These are phyloP conservation scores for Drosophila simulans DNA, from an alignment of 1,140 invertebrate species.

Conservation along the genomic window DNA sequence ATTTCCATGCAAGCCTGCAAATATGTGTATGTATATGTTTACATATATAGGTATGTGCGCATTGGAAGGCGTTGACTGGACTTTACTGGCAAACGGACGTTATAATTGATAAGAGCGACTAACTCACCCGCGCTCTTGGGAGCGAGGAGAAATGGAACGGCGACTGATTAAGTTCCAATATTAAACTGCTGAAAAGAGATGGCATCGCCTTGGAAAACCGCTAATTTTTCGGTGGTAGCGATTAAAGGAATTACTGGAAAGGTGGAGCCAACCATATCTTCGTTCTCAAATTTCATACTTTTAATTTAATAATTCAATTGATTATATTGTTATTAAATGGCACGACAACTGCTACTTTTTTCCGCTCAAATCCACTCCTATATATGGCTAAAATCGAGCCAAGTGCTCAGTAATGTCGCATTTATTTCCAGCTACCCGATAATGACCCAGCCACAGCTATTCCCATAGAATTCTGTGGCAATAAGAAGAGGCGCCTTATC, in stretches of 20 bases:
- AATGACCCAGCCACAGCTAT: conserved; percentile 36
- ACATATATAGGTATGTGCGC: background rate
- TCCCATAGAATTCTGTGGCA: conserved; percentile 42
- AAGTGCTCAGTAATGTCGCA: conserved; percentile 21
- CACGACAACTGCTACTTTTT: background rate
- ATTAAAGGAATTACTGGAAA: background rate
- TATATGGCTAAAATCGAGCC: conserved; percentile 18
- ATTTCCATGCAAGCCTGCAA: background rate
- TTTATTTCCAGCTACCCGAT: conserved; percentile 47
- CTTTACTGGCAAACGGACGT: conserved; percentile 24
- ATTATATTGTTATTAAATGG: too few species aligned
- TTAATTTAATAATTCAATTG: too few species aligned
- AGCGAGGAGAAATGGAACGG: background rate
- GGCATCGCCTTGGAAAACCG: conserved; percentile 1
- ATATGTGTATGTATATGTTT: background rate
- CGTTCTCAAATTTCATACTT: background rate
- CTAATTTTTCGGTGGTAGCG: background rate
- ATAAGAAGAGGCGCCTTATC: conserved; percentile 56
- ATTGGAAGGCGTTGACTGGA: conserved; percentile 43
- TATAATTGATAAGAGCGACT: conserved; percentile 40
- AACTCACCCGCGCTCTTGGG: conserved; percentile 31
- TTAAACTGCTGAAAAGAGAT: conserved; percentile 14
- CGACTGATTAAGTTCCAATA: conserved; percentile 47
- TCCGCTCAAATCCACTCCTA: background rate
- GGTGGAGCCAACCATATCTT: background rate